Conservation (phyloP, 2,797 vertebrate genomes). For the Okamejei kenojei region DNA sequence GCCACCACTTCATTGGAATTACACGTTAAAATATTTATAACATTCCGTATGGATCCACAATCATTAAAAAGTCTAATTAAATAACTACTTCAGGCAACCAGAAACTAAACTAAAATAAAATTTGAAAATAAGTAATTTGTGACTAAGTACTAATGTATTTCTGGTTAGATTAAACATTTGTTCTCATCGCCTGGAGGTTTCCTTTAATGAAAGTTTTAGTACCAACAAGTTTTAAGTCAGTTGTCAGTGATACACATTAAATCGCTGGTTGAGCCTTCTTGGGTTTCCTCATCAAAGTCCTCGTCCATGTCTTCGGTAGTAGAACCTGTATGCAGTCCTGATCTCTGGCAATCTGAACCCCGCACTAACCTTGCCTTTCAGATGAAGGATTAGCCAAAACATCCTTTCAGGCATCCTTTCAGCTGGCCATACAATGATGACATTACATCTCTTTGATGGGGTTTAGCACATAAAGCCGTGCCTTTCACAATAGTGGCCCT, state of each 20-base stretch:
- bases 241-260: slow-evolving; percentile 7
- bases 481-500: no score
- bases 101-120: background rate
- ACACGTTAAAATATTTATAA: background rate
- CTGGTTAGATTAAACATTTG: slow-evolving; percentile 14
- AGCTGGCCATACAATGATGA: no score
- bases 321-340: no score
- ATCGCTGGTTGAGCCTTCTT: background rate
- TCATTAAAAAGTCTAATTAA: slow-evolving; percentile 24
- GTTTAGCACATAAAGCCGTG: no score
- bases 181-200: background rate
- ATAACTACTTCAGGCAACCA: background rate
- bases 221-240: slow-evolving; percentile 1
- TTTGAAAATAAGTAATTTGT: slow-evolving; percentile 7
- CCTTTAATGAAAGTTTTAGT: slow-evolving; percentile 3
- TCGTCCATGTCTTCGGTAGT: no score
- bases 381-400: no score
- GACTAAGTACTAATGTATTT: background rate
- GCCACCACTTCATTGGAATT: background rate
- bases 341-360: no score
- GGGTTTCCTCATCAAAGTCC: no score
- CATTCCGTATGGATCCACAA: background rate
- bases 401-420: no score
- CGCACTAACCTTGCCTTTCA: no score
- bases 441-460: no score